Conservation (phyloP, 2,797 vertebrate species). For the Onychomys arenicola region DNA sequence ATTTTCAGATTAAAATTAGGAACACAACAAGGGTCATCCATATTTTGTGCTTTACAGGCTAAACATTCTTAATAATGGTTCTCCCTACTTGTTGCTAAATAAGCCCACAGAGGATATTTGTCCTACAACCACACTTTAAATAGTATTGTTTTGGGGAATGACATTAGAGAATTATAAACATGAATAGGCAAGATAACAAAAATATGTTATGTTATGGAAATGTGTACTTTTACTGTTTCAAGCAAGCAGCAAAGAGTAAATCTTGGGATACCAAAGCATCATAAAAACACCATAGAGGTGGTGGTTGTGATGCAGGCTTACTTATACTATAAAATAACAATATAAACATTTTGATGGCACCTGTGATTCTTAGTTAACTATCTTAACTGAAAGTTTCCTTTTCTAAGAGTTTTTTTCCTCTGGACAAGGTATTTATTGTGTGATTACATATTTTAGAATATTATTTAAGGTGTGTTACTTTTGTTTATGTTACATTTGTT, state of each 20-base stretch:
- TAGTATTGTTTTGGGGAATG: conserved; percentile 26
- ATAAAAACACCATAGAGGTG: background rate
- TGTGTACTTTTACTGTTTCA: conserved; percentile 4
- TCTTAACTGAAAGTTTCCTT: conserved; percentile 19
- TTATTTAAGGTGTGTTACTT: too few relatives aligned
- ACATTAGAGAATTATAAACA: conserved; percentile 60
- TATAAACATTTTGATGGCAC: conserved; percentile 43
- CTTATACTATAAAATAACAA: conserved; percentile 35
- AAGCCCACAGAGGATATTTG: background rate
- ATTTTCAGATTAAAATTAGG: conserved; percentile 20
- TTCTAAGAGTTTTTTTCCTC: conserved; percentile 23
- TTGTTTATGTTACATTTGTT: too few relatives aligned
- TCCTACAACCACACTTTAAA: conserved; percentile 42
- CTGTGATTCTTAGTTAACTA: background rate
- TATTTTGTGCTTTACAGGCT: conserved; percentile 59
- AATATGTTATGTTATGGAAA: conserved; percentile 52
- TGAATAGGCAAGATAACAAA: conserved; percentile 43
- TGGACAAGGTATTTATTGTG: conserved; percentile 33
- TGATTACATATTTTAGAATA: conserved; percentile 3
- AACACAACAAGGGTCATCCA: background rate
- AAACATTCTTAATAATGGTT: background rate
- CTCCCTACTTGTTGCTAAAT: background rate
- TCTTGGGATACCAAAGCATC: background rate
- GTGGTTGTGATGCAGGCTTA: background rate
- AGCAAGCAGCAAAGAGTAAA: background rate